phyloP scores from a whole-genome alignment of 2,888 invertebrate genomes.

The Trachelus iudaicus region DNA sequence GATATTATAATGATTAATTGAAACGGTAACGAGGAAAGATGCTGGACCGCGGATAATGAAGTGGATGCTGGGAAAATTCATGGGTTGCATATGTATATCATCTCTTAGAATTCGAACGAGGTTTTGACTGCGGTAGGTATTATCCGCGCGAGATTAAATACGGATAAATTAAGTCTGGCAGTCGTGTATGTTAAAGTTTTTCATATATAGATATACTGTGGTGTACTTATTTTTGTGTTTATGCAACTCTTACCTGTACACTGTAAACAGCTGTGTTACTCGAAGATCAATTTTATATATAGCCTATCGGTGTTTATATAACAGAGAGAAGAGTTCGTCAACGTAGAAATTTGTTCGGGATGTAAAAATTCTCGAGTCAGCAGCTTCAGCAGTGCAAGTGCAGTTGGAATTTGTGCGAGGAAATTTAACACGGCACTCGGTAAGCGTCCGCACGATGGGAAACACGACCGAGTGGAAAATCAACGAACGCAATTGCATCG shows the following conservation, averaged over 20 bases:
- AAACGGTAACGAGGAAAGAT: not conserved
- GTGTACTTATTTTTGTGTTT: too few species aligned
- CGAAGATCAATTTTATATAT: too few species aligned
- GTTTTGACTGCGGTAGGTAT: not conserved
- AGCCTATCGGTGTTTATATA: too few species aligned
- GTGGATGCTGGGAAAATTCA: not conserved
- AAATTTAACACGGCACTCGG: not conserved
- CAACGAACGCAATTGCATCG: not conserved
- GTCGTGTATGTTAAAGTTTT: not conserved
- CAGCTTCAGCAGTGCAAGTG: not conserved
- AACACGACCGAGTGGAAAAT: not conserved
- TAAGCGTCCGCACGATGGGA: not conserved
- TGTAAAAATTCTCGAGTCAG: not conserved
- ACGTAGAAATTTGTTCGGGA: too few species aligned
- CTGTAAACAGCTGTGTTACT: too few species aligned
- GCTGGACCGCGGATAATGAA: not conserved
- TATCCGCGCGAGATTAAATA: too few species aligned
- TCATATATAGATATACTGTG: not conserved
- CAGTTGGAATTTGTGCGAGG: not conserved
- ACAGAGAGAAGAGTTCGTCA: too few species aligned
- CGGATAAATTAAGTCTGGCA: too few species aligned
- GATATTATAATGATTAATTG: not conserved
- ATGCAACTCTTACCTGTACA: too few species aligned
- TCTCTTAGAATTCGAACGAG: not conserved
- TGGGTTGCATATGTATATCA: not conserved